Percentiles rank a stretch among this genome's conserved stretches.
These are phyloP conservation scores for Chunga burmeisteri DNA, from an alignment of 2,113 vertebrate genomes.

Conservation along the genomic window DNA sequence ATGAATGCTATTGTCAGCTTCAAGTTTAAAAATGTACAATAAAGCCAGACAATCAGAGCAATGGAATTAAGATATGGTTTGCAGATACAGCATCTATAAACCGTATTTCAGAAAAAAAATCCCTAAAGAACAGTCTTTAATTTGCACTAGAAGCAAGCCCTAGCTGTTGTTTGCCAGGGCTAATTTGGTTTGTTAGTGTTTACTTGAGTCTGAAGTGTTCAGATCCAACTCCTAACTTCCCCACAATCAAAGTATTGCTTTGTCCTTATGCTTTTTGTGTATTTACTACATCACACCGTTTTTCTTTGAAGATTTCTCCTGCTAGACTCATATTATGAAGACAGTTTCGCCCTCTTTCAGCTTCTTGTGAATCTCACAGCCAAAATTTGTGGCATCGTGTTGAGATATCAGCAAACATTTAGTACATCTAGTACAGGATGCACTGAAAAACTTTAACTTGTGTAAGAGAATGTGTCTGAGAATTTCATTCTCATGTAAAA, in stretches of 20 bases:
- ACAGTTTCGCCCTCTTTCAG: not conserved
- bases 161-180: not conserved
- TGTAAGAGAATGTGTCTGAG: not conserved
- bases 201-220: not conserved
- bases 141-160: not conserved
- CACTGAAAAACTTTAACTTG: not conserved
- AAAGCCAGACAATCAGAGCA: not conserved
- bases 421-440: not conserved
- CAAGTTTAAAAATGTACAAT: not conserved
- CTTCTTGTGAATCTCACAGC: not conserved
- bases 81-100: not conserved
- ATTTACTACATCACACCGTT: not conserved
- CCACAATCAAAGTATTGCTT: not conserved
- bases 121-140: not conserved
- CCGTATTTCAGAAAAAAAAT: not conserved
- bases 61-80: not conserved
- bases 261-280: not conserved
- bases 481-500: not conserved
- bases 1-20: not conserved
- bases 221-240: not conserved
- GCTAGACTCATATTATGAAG: not conserved
- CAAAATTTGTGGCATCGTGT: not conserved
- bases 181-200: not conserved
- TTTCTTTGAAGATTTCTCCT: not conserved
- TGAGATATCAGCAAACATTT: not conserved